Evolutionary conservation across 2,888 invertebrate species (phyloP).

Genomic region (Teleogryllus oceanicus): DNA sequence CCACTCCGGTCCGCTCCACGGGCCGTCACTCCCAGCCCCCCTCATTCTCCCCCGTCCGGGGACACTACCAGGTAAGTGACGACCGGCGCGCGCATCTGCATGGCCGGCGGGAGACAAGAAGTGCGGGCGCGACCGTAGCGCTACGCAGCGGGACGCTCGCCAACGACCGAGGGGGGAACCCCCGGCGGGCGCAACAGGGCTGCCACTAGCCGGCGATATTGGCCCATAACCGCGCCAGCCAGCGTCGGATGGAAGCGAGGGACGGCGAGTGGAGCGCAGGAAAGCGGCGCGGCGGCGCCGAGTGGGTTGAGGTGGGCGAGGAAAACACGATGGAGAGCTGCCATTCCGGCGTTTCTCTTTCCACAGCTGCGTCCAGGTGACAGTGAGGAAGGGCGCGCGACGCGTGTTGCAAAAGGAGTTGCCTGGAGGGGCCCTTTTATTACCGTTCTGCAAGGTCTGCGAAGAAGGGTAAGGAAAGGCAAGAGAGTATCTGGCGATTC

Average conservation of each 20-base stretch:
- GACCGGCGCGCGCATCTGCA: neutral
- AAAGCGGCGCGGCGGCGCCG: neutral
- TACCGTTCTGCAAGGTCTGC: no score
- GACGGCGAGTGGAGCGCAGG: no score
- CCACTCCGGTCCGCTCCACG: neutral
- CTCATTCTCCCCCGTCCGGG: neutral
- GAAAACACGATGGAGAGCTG: neutral
- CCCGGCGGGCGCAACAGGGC: conserved; percentile 7
- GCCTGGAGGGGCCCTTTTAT: no score
- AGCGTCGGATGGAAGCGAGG: neutral
- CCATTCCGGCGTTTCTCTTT: neutral
- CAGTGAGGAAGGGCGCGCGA: neutral
- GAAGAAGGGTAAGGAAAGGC: no score
- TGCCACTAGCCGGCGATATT: neutral
- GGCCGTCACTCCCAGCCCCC: neutral
- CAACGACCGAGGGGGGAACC: neutral
- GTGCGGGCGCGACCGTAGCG: neutral
- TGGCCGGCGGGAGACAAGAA: neutral
- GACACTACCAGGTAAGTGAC: neutral
- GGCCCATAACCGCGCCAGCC: conserved; percentile 1
- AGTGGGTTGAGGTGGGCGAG: neutral
- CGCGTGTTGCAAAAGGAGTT: neutral
- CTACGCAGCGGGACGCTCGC: neutral
- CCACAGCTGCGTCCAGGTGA: neutral
- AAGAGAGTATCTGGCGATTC: no score